Evolutionary conservation across 2,797 vertebrate species (phyloP).

Genomic region (Tragelaphus eurycerus): DNA sequence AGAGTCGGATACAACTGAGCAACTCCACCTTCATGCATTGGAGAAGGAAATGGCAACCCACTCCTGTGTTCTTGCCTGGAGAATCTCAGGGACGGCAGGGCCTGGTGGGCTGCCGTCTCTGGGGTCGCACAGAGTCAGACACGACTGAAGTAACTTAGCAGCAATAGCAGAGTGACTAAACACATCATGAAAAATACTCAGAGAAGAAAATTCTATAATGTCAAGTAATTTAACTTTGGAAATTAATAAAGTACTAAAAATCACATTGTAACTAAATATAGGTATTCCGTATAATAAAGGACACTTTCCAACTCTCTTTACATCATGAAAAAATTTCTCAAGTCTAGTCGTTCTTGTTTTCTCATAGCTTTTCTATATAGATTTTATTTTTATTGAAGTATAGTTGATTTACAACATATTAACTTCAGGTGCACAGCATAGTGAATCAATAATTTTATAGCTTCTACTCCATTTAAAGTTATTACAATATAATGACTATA

Average conservation of each 20-base stretch:
- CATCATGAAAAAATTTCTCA: neutral
- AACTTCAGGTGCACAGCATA: neutral
- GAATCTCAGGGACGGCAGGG: too few relatives aligned
- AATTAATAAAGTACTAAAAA: constrained; percentile 14
- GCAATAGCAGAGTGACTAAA: neutral
- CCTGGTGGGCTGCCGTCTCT: too few relatives aligned
- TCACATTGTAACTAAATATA: constrained; percentile 5
- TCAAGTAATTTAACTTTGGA: neutral
- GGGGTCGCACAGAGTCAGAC: too few relatives aligned
- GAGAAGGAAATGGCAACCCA: too few relatives aligned
- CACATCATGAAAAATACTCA: neutral
- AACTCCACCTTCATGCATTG: too few relatives aligned
- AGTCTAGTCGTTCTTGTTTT: neutral
- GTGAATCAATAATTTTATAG: neutral
- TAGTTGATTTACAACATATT: neutral
- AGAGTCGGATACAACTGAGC: too few relatives aligned
- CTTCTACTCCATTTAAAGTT: neutral
- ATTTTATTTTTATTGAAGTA: neutral
- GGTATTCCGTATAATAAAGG: neutral
- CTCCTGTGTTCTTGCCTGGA: too few relatives aligned
- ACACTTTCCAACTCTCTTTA: neutral
- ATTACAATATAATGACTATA: neutral
- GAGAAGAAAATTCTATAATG: constrained; percentile 15
- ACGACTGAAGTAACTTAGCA: too few relatives aligned
- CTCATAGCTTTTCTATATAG: neutral